Evolutionary conservation across 2,888 invertebrate species (phyloP).

Genomic region (Pogonocherus hispidulus): DNA sequence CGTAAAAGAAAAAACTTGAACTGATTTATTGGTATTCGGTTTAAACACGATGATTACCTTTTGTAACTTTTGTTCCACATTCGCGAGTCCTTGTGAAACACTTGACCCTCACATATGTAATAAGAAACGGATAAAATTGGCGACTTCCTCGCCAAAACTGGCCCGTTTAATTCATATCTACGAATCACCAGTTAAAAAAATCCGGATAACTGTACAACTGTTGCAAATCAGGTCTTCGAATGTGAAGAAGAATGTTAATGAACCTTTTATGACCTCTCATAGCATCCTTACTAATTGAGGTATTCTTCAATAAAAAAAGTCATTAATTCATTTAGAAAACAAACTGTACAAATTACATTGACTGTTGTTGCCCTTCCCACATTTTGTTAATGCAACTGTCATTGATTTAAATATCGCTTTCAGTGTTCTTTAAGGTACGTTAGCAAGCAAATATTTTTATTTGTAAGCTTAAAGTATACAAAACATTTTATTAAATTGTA

Average conservation of each 20-base stretch:
- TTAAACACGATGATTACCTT: background rate
- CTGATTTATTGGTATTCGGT: background rate
- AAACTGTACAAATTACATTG: too few relatives aligned
- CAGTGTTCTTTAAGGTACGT: too few relatives aligned
- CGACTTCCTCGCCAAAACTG: background rate
- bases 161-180: slow-evolving; percentile 1
- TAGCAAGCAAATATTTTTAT: too few relatives aligned
- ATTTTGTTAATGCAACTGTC: too few relatives aligned
- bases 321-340: background rate
- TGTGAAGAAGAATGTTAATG: slow-evolving; percentile 54
- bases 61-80: background rate
- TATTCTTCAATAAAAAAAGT: background rate
- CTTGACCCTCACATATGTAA: background rate
- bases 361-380: too few relatives aligned
- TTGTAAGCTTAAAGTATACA: too few relatives aligned
- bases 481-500: too few relatives aligned
- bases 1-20: background rate
- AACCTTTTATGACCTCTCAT: slow-evolving; percentile 39
- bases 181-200: slow-evolving; percentile 20
- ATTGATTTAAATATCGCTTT: too few relatives aligned
- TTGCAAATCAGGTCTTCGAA: slow-evolving; percentile 48
- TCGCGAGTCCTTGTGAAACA: background rate
- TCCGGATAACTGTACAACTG: slow-evolving; percentile 51
- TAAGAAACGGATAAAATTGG: background rate
- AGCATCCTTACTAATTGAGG: background rate